These are phyloP conservation scores for Spheniscus humboldti DNA, from an alignment of 2,797 vertebrate species.

Conservation along the genomic window DNA sequence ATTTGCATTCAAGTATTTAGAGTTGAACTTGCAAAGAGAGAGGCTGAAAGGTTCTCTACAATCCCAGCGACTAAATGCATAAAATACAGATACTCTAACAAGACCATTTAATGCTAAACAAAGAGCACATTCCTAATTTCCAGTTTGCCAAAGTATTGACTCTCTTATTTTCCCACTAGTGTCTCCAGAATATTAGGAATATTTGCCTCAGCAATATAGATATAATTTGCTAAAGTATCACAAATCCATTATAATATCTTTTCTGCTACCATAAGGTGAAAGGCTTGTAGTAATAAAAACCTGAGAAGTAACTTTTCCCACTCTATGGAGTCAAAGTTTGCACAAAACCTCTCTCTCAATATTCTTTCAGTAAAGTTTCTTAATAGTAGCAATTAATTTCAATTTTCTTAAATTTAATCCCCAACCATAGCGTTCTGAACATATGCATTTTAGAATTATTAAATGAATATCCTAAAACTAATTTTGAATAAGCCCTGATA, in stretches of 20 bases:
- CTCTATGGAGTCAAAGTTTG: not conserved
- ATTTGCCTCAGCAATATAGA: not conserved
- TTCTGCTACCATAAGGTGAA: not conserved
- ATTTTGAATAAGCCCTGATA: not conserved
- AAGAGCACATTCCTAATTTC: not conserved
- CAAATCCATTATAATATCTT: not conserved
- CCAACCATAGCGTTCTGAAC: not conserved
- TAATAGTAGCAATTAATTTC: not conserved
- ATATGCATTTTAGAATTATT: constrained; percentile 13
- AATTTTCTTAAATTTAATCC: not conserved
- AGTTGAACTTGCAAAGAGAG: not conserved
- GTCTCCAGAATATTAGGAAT: not conserved
- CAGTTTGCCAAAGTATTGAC: not conserved
- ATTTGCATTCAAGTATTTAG: not conserved
- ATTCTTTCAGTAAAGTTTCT: not conserved
- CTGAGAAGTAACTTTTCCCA: accelerated
- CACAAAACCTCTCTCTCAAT: not conserved
- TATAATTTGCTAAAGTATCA: not conserved
- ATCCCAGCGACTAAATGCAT: not conserved
- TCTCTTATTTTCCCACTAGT: not conserved
- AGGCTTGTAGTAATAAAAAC: not conserved
- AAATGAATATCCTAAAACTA: not conserved
- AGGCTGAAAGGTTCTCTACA: not conserved
- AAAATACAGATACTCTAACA: not conserved
- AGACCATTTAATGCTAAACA: not conserved